These are phyloP conservation scores for Prunella fulvescens DNA, from an alignment of 2,113 vertebrate species.

Conservation along the genomic window DNA sequence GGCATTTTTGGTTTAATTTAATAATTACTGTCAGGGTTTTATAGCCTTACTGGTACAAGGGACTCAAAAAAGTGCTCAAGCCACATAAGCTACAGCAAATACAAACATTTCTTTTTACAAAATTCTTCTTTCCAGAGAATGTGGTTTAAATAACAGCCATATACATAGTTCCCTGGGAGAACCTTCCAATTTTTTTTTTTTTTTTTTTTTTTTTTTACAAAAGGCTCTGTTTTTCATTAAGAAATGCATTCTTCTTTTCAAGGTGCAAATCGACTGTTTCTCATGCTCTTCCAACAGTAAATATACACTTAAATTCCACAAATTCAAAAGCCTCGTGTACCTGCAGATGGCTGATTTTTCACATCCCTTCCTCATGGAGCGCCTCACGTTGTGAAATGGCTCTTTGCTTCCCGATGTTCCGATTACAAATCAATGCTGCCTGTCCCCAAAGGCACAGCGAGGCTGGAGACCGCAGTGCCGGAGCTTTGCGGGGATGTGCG, in stretches of 20 bases:
- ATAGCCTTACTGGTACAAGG: background rate
- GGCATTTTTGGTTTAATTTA: background rate
- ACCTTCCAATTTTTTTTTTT: background rate
- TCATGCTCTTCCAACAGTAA: background rate
- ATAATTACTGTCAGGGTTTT: background rate
- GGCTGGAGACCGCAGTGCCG: background rate
- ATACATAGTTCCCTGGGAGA: background rate
- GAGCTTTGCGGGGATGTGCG: background rate
- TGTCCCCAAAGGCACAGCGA: rapidly evolving
- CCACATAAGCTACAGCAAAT: background rate
- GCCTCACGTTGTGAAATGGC: background rate
- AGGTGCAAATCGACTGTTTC: background rate
- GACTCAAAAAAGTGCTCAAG: background rate
- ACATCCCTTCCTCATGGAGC: background rate
- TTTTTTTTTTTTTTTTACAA: background rate
- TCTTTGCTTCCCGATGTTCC: background rate
- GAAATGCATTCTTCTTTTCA: background rate
- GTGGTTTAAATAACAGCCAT: background rate
- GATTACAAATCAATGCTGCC: background rate
- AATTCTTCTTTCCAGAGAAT: background rate
- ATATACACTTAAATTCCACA: background rate
- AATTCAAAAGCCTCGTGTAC: background rate
- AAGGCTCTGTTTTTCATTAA: background rate
- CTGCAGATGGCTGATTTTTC: background rate
- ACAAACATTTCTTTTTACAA: background rate